Evolutionary conservation across 2,888 invertebrate genomes (phyloP), one percentile per base, ranked within the genome.

Genomic region (Leptinotarsa haldemani): DNA sequence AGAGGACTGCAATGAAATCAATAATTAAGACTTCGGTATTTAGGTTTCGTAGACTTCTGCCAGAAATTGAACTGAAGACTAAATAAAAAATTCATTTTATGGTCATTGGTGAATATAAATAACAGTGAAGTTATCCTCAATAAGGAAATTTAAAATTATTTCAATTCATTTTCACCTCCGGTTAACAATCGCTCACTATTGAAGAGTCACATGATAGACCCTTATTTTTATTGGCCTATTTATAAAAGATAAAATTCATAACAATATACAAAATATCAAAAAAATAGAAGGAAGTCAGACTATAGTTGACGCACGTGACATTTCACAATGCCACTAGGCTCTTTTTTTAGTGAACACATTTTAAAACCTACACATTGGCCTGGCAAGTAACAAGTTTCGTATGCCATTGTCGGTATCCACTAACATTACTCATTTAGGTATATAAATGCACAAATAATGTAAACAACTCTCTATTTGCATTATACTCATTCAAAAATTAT

Each of bases 371-470:
- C 58, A 74, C 56, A 74, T 79, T 79, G 77, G 77, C 77, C 75
- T 77, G 79, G 78, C 79, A 79, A 79, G 79, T 79, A 77, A 77
- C 73, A 76, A 70, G 72, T 61, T 70, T 64, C 65, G 22, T 71
- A 71, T 77, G 77, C 77, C 77, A 69, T 77, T 74, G 74, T 70
- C 69, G 65, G n/a, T 77, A 70, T 71, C 71, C 75, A 74, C 67
- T 68, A 68, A 70, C 73, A 71, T 69, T 73, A 73, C 69, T 67
- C 65, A 70, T 56, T 61, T 68, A 40, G 61, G n/a, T 72, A 74
- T 76, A 78, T 77, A 79, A 77, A 80, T 77, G 75, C 78, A 78
- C 75, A 80, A 79, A 77, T 69, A 77, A 75, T 79, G 77, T 79
- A 78, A 79, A 79, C 77, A 79, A 78, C 75, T 77, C 73, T 63